phyloP scores from a whole-genome alignment of 2,797 vertebrate genomes.

The Hippoglossus hippoglossus region DNA sequence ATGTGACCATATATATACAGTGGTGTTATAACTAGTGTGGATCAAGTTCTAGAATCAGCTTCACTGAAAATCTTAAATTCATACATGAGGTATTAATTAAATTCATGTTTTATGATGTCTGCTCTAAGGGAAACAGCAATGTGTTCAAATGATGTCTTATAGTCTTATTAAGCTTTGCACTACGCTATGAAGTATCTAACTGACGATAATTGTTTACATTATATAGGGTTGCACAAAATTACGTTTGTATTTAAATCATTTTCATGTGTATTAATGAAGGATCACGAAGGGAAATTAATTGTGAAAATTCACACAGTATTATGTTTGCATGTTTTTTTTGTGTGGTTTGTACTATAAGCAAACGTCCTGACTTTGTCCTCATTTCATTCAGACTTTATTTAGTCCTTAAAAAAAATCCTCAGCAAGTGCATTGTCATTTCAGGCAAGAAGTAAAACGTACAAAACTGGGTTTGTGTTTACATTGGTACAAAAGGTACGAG shows the following conservation, averaged over 20 bases:
- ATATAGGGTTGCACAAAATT: constrained; percentile 3
- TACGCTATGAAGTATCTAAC: constrained; percentile 15
- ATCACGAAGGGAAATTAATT: constrained; percentile 25
- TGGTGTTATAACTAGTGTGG: too few species aligned
- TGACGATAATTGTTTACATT: constrained; percentile 47
- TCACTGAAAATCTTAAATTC: background rate
- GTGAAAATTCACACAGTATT: constrained; percentile 1
- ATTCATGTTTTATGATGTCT: background rate
- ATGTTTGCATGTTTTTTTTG: constrained; percentile 6
- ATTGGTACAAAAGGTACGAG: constrained; percentile 77
- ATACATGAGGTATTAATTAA: background rate
- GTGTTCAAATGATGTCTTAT: background rate
- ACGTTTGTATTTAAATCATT: constrained; percentile 19
- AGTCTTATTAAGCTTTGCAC: constrained; percentile 33
- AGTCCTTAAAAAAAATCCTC: constrained; percentile 61
- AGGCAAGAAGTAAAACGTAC: constrained; percentile 73
- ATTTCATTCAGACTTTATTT: constrained; percentile 62
- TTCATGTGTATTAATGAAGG: constrained; percentile 13
- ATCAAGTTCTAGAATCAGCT: too few species aligned
- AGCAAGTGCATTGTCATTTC: constrained; percentile 56
- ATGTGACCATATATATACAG: too few species aligned
- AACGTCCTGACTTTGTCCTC: constrained; percentile 41
- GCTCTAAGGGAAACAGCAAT: background rate
- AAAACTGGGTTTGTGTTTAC: constrained; percentile 65
- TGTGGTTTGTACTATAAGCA: constrained; percentile 24